Conservation (phyloP, 2,113 vertebrate genomes). For the Cyprinodon variegatus region DNA sequence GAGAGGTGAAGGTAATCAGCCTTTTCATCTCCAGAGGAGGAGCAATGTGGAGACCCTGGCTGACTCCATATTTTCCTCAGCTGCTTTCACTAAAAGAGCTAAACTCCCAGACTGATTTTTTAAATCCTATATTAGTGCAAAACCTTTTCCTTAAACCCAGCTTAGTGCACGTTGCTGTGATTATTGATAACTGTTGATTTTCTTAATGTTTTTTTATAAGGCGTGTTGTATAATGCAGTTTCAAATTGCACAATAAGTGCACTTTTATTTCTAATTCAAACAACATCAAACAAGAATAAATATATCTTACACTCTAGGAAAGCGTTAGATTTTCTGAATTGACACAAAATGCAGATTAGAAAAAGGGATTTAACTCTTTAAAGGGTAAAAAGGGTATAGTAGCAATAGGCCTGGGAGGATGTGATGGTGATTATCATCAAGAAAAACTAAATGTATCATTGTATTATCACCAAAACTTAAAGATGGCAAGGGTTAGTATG, state of each 20-base stretch:
- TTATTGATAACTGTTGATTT: not conserved
- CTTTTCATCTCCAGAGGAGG: constrained; percentile 79
- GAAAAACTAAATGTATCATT: no score
- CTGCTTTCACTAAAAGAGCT: constrained; percentile 15
- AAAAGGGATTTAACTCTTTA: not conserved
- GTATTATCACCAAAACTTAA: no score
- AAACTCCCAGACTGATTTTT: constrained; percentile 10
- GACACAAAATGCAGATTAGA: not conserved
- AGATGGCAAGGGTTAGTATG: no score
- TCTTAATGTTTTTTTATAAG: not conserved
- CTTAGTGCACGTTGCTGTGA: not conserved
- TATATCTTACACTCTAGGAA: not conserved
- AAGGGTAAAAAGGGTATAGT: not conserved
- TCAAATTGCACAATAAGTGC: not conserved
- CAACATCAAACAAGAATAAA: not conserved
- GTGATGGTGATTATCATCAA: no score
- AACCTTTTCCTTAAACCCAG: not conserved
- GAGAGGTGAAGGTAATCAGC: constrained; percentile 82
- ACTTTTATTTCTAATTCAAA: not conserved
- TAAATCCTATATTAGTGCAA: not conserved
- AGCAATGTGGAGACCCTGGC: constrained; percentile 57
- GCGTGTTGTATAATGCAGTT: not conserved
- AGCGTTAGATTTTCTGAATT: not conserved
- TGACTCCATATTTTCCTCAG: constrained; percentile 68
- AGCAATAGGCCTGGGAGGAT: not conserved